Evolutionary conservation across 1,140 invertebrate genomes (phyloP), one percentile per base, ranked within the genome.

Genomic region (Trissolcus basalis): DNA sequence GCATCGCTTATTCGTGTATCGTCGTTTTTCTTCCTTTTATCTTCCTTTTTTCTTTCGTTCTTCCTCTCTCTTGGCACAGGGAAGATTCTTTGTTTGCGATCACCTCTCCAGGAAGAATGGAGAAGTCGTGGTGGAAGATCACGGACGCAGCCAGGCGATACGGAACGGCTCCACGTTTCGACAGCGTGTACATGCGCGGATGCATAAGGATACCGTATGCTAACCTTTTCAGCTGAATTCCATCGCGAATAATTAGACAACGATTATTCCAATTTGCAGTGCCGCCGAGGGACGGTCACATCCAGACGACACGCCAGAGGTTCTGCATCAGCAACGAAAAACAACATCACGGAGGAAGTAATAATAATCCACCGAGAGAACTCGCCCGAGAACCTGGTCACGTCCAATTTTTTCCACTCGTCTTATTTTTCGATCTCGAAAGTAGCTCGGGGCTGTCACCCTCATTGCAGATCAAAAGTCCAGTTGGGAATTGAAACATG

Each of bases 1-100:
- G 79, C 79, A 82, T 85, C 82, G 81, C 79, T 84, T 84, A 84
- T 83, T 83, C 82, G 81, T 84, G 81, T 83, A 82, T 83, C 79
- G 68, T 76, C 79, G 77, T 85, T 84, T 83, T 83, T 80, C 61
- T 39, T 54, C 76, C 69, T 68, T 79, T 84, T 83, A 83, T 77
- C 71, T 70, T 76, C n/a, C n/a, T 68, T 78, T 80, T 80, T 81
- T 72, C 71, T 68, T n/a, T n/a, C n/a, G n/a, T n/a, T 10, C 36
- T 39, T 39, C 60, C 45, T 59, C 79, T 82, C 75, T 74, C 71
- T 47, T 59, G 68, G 69, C 76, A 74, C 73, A 78, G 68, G 69
- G 79, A 80, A 83, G 81, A 83, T 81, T 84, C 80, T 85, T 85
- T 83, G 83, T 82, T 83, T 82, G 77, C 75, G 77, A 80, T 82